Evolutionary conservation across 30 jellyfish, hydroid and myxozoan species (phyloP).

Genomic region (Turritopsis rubra): DNA sequence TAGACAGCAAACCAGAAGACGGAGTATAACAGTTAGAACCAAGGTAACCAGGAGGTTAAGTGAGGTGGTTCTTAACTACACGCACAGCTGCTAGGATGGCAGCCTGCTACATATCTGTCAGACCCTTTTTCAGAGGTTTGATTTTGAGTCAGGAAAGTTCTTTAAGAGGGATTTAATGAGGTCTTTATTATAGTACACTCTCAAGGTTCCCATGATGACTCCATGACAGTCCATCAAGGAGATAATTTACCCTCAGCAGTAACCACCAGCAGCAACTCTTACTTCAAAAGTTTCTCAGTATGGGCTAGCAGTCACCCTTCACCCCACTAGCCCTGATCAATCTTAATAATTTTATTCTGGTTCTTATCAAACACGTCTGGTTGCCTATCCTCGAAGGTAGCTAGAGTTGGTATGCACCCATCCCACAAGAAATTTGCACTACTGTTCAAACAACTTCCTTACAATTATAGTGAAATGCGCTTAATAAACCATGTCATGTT

Average conservation of each 20-base stretch:
- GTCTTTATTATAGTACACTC: not conserved
- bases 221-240: not conserved
- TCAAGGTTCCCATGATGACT: not conserved
- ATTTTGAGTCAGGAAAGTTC: not conserved
- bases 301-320: not conserved
- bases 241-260: not conserved
- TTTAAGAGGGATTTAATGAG: not conserved
- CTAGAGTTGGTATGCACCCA: not conserved
- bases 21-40: not conserved
- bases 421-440: too few species aligned
- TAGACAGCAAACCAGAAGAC: not conserved
- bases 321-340: not conserved
- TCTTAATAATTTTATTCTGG: not conserved
- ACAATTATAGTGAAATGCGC: too few species aligned
- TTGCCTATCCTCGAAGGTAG: not conserved
- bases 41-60: not conserved
- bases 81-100: not conserved
- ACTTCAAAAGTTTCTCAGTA: not conserved
- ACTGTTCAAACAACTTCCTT: too few species aligned
- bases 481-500: too few species aligned
- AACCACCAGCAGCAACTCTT: not conserved
- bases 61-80: not conserved
- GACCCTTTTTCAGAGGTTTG: not conserved
- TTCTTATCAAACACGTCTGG: not conserved
- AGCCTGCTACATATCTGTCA: not conserved